Evolutionary conservation across 35 echinoderm and acorn worm species (phyloP), one percentile per base, ranked within the genome.

Genomic region (Ophioderma brevispina): DNA sequence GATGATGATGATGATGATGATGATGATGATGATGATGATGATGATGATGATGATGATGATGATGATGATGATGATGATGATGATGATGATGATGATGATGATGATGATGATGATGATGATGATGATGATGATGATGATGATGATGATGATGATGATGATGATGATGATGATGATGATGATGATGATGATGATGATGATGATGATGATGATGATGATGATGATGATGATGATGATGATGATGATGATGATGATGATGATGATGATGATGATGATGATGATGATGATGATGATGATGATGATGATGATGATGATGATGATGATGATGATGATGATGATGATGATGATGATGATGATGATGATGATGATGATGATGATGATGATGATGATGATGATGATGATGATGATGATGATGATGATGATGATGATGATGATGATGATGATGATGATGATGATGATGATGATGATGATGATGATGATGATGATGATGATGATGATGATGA

Each of bases 111-210:
- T 64, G 13, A 30, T 85, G 82, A 33, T 70, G 43, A 11, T 85
- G 49, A 75, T 64, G 46, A 59, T 64, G 49, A 59, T 64, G 6
- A 59, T 64, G 82, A 75, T 85, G 46, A 0, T 85, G 82, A 85
- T 85, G 82, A 33, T 70, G 49, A 86, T 13, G 0, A 76, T 86
- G 4, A 86, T 75, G 1, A 86, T 86, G 35, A 75, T 86, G 84
- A 86, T 75, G 52, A 75, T 86, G 82, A 84, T 59, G 50, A 84
- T 84, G 82, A 15, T 76, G 40, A 84, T 84, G 50, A 42, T 84
- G 82, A 1, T 84, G 82, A 6, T 84, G 50, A 43, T 84, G 82
- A 43, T 0, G 40, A 8, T 0, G 82, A 4, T 84, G 43, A 0
- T 84, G 31, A 0, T 84, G 30, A 84, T 0, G 30, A 84, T 76